These are phyloP conservation scores for Xanthostigma xanthostigma DNA, from an alignment of 2,888 invertebrate genomes.

Conservation along the genomic window DNA sequence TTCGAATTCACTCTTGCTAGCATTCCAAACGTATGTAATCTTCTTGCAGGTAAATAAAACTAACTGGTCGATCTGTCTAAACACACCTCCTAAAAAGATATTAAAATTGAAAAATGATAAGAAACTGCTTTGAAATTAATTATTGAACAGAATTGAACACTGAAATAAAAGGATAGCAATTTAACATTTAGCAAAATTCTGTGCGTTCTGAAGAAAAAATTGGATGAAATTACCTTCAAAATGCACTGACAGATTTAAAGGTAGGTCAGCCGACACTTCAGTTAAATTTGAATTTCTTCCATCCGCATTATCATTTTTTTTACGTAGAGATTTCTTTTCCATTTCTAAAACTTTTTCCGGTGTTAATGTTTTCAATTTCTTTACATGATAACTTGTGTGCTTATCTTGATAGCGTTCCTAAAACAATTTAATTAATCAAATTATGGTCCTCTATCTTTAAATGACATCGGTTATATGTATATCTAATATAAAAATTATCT, in stretches of 20 bases:
- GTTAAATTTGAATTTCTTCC: background rate
- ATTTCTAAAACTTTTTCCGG: slow-evolving; percentile 37
- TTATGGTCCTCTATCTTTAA: background rate
- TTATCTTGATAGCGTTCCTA: slow-evolving; percentile 64
- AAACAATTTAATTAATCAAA: slow-evolving; percentile 16
- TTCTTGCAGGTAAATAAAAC: slow-evolving; percentile 48
- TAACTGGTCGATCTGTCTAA: slow-evolving; percentile 1
- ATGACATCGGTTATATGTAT: slow-evolving; percentile 8
- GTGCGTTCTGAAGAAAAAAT: too few species aligned
- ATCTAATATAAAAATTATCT: slow-evolving; percentile 1
- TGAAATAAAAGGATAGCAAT: too few species aligned
- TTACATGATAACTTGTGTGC: slow-evolving; percentile 54
- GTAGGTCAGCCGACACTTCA: background rate
- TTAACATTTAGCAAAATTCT: too few species aligned
- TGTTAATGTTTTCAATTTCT: slow-evolving; percentile 32
- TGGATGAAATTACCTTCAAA: background rate
- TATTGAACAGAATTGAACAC: too few species aligned
- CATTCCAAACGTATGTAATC: slow-evolving; percentile 70
- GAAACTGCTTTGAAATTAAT: too few species aligned
- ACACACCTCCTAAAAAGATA: slow-evolving; percentile 1
- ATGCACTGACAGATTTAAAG: slow-evolving; percentile 2
- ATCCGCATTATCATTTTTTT: background rate
- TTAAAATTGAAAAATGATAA: background rate
- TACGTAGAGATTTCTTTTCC: background rate
- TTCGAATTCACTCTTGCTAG: slow-evolving; percentile 45